Conservation (phyloP, 2,113 vertebrate species). For the Anarhynchus alexandrinus region DNA sequence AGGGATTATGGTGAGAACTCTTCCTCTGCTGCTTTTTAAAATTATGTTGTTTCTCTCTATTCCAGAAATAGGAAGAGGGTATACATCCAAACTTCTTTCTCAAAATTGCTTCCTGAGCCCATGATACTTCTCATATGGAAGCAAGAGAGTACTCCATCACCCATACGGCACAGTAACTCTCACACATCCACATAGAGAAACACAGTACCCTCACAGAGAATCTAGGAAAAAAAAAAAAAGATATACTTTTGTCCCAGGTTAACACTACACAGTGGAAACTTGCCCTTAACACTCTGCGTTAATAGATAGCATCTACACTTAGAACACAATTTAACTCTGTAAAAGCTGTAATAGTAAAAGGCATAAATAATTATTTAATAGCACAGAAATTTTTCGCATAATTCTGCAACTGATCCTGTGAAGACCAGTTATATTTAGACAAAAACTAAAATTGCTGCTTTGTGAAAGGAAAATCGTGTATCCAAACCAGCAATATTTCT, state of each 20-base stretch:
- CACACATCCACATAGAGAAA: background rate
- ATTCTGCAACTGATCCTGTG: background rate
- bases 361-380: background rate
- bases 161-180: background rate
- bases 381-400: background rate
- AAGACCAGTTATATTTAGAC: accelerated
- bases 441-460: background rate
- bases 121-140: background rate
- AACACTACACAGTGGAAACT: background rate
- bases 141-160: background rate
- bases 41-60: background rate
- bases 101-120: background rate
- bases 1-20: background rate
- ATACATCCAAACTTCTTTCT: background rate
- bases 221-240: background rate
- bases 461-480: background rate
- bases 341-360: background rate
- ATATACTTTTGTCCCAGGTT: background rate
- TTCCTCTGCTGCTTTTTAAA: background rate
- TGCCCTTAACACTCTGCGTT: background rate
- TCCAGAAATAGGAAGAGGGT: background rate
- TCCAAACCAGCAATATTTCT: background rate
- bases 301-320: background rate
- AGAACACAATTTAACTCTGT: background rate
- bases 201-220: background rate